These are phyloP conservation scores for Scaptomyza hsui DNA, from an alignment of 1,140 invertebrate genomes.

Conservation along the genomic window DNA sequence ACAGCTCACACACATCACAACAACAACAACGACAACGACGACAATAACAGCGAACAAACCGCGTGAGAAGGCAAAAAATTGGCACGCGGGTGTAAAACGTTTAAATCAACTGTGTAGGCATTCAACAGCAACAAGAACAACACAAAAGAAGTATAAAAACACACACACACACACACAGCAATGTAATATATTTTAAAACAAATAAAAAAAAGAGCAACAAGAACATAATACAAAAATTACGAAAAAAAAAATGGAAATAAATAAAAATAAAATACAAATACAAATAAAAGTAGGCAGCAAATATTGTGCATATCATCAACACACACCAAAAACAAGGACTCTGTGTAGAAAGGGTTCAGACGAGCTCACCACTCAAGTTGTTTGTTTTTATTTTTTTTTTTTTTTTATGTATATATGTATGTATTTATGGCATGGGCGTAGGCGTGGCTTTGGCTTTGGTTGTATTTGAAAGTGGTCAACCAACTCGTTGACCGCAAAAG, in stretches of 20 bases:
- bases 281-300: conserved; percentile 47
- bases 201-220: conserved; percentile 24
- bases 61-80: conserved; percentile 38
- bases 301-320: conserved; percentile 46
- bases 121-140: conserved; percentile 15
- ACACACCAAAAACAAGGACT: conserved; percentile 7
- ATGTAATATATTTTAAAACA: conserved; percentile 43
- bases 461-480: conserved; percentile 82
- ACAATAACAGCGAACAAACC: conserved; percentile 13
- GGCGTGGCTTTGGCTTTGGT: conserved; percentile 30
- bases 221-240: conserved; percentile 7
- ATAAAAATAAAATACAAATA: conserved; percentile 40
- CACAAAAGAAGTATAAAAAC: conserved; percentile 28
- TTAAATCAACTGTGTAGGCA: conserved; percentile 67
- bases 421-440: not conserved
- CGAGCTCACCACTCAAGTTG: conserved; percentile 32
- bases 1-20: conserved; percentile 26
- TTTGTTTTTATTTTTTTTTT: conserved; percentile 20
- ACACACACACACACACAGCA: conserved; percentile 4
- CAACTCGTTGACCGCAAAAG: conserved; percentile 80
- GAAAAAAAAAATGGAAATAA: conserved; percentile 9
- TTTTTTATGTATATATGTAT: not conserved
- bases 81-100: conserved; percentile 63
- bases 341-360: not conserved
- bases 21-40: conserved; percentile 9